These are phyloP conservation scores for Lytechinus pictus DNA, from an alignment of 35 echinoderm and acorn worm species.

Conservation along the genomic window DNA sequence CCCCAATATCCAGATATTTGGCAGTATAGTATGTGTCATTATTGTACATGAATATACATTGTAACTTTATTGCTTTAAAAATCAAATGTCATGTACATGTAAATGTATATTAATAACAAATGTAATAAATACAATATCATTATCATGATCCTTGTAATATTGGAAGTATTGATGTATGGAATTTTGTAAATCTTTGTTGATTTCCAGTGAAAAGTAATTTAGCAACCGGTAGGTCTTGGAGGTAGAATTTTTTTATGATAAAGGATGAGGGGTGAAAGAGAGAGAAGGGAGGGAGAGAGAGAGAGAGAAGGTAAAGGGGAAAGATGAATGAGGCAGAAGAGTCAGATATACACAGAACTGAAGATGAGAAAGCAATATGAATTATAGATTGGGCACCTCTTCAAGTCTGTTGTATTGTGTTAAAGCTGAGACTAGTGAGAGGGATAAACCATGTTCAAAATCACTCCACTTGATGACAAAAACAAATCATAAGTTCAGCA, in stretches of 20 bases:
- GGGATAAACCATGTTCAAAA: not conserved
- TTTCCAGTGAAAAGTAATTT: not conserved
- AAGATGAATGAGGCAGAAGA: not conserved
- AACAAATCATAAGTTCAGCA: not conserved
- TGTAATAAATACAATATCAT: not conserved
- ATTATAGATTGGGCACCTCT: no score
- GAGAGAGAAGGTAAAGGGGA: not conserved
- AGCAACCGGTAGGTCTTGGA: no score
- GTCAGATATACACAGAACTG: no score
- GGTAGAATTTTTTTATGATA: no score
- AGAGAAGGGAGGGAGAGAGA: no score
- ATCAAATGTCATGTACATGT: not conserved
- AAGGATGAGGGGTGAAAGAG: no score
- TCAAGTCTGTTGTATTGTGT: no score
- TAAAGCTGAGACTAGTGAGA: no score
- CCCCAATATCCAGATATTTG: not conserved
- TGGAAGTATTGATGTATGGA: not conserved
- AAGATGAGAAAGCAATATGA: no score
- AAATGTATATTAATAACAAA: not conserved
- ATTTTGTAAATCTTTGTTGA: not conserved
- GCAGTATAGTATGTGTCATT: not conserved
- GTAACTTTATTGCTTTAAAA: not conserved
- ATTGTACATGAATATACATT: not conserved
- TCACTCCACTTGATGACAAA: not conserved
- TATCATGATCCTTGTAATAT: not conserved